phyloP scores from a whole-genome alignment of 2,797 vertebrate genomes.

The Typhlichthys eigenmanni region DNA sequence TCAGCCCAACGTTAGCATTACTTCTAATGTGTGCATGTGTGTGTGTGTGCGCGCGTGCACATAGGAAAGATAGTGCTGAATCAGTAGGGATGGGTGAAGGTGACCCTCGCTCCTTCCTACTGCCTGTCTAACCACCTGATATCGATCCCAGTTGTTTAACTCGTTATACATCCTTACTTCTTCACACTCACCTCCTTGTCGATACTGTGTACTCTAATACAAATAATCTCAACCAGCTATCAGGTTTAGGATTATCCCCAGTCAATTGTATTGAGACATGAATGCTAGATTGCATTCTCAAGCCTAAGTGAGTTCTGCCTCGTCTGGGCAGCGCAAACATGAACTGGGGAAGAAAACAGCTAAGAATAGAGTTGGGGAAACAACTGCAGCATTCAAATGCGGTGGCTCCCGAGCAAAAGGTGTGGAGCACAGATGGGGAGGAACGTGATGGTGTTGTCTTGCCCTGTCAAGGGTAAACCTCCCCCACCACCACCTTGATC shows the following conservation, averaged over 20 bases:
- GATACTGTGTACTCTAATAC: constrained; percentile 61
- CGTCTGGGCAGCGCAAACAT: constrained; percentile 12
- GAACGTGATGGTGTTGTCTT: constrained; percentile 67
- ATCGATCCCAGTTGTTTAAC: constrained; percentile 73
- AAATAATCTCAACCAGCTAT: constrained; percentile 58
- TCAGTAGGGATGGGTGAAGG: constrained; percentile 81
- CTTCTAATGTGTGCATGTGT: constrained; percentile 32
- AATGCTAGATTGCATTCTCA: neutral
- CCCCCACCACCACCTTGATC: constrained; percentile 39
- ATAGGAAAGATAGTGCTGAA: constrained; percentile 78
- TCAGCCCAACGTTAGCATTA: constrained; percentile 70
- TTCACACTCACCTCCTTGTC: constrained; percentile 59
- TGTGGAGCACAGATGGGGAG: constrained; percentile 78
- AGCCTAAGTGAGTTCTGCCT: neutral
- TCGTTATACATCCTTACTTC: constrained; percentile 52
- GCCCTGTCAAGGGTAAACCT: constrained; percentile 79
- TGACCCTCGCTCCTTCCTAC: constrained; percentile 75
- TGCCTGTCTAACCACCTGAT: constrained; percentile 73
- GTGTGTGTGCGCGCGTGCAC: constrained; percentile 26
- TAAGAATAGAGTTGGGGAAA: constrained; percentile 66
- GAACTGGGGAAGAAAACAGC: constrained; percentile 44
- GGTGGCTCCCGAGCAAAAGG: constrained; percentile 73
- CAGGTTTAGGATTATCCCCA: constrained; percentile 27
- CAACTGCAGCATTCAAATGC: constrained; percentile 71
- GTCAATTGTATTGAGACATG: neutral